phyloP scores from a whole-genome alignment of 1,140 invertebrate genomes.

The Pinna nobilis region DNA sequence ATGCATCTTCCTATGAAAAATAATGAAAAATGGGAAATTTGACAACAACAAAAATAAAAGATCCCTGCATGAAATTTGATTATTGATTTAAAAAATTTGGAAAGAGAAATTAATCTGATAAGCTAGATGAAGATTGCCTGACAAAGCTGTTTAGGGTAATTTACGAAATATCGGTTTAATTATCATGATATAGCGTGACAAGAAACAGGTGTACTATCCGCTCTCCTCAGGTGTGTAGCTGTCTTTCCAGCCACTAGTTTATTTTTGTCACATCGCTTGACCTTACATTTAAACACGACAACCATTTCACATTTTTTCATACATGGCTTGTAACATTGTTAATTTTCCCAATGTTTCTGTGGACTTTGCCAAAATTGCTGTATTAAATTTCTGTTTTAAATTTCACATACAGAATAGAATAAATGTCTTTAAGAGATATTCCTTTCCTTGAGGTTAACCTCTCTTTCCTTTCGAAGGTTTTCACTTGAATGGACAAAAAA shows the following conservation, averaged over 20 bases:
- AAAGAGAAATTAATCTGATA: too few relatives aligned
- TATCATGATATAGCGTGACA: constrained; percentile 21
- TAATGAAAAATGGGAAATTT: too few relatives aligned
- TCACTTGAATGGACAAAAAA: constrained; percentile 10
- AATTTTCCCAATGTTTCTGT: constrained; percentile 15
- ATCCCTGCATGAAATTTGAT: too few relatives aligned
- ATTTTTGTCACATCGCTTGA: constrained; percentile 15
- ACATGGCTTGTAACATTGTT: constrained; percentile 27
- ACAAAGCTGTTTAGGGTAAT: too few relatives aligned
- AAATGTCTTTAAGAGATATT: constrained; percentile 30
- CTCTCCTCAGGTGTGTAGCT: constrained; percentile 2
- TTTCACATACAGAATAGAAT: constrained; percentile 33
- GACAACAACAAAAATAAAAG: too few relatives aligned
- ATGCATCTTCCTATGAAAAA: too few relatives aligned
- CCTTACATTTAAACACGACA: constrained; percentile 10
- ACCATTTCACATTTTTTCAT: constrained; percentile 29
- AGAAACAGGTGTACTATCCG: constrained; percentile 25
- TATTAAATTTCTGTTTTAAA: constrained; percentile 34
- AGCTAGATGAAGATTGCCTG: too few relatives aligned
- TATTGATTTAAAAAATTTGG: too few relatives aligned
- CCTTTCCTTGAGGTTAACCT: constrained; percentile 16
- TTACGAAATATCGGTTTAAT: too few relatives aligned
- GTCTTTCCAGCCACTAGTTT: constrained; percentile 11
- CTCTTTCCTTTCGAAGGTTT: constrained; percentile 11
- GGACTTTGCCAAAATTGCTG: constrained; percentile 17